Base-by-base conservation (phyloP, 2,797 vertebrate species). In the Sciurus carolinensis region DNA sequence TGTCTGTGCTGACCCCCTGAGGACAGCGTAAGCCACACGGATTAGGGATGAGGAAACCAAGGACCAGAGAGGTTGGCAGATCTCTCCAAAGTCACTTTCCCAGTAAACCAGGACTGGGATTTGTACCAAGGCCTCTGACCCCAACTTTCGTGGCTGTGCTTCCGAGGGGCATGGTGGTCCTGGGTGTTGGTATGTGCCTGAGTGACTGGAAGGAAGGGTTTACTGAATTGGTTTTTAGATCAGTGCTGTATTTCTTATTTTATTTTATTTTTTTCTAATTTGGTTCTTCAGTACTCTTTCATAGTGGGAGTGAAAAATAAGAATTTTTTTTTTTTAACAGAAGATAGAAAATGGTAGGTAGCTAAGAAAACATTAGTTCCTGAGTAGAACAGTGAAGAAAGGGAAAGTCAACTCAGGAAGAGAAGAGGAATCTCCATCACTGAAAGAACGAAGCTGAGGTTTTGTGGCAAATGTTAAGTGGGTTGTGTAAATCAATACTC, bases 221-320 rank as follows among this genome's bases (percentile, higher is more conserved):
- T 50, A 42, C 0, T 15, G 4, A 85, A 12, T n/a, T 33, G 33
- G 36, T n/a, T 85, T 80, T 36, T 39, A 54, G 42, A 44, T 64
- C 11, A 52, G 44, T 17, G 20, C 42, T 64, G 1, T 39, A 36
- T 66, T 76, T 91, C 47, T 88, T 69, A 39, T 3, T 69, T 80
- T 87, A 3, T 10, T 67, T 67, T 62, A 88, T 81, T 62, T 91
- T 81, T 69, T 44, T 9, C 59, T 89, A 94, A 84, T 67, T 52
- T 81, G n/a, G 4, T 80, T 73, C 4, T 89, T 89, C 59, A 69
- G 30, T 75, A 52, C n/a, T 66, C 94, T 81, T 30, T 69, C 24
- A 71, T 84, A 54, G 69, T 54, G 6, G 4, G 28, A 80, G 57
- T 79, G 14, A 47, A 94, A 83, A 52, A 62, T 33, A 67, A 62